Percentiles rank a stretch among this genome's conserved stretches.
These are phyloP conservation scores for Bufotes viridis DNA, from an alignment of 2,797 vertebrate species.

Conservation along the genomic window DNA sequence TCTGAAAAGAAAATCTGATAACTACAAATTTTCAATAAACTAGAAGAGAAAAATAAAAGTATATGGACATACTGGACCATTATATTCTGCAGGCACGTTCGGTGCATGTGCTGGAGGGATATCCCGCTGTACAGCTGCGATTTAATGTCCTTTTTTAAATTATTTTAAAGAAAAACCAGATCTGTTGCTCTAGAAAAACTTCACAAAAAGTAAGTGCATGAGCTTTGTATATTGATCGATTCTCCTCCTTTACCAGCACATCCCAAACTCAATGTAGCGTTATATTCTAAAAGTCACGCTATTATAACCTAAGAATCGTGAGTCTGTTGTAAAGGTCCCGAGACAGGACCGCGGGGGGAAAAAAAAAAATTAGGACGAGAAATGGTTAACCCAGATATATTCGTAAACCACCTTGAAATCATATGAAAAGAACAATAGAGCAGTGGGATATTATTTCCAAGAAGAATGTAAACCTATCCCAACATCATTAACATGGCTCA, in stretches of 20 bases:
- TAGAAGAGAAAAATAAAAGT: too few relatives aligned
- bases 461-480: slow-evolving; percentile 16
- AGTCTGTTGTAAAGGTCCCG: background rate
- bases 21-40: too few relatives aligned
- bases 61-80: too few relatives aligned
- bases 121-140: too few relatives aligned
- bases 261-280: too few relatives aligned
- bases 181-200: background rate
- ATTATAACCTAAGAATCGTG: background rate
- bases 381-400: slow-evolving; percentile 7
- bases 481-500: slow-evolving; percentile 34
- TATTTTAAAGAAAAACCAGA: too few relatives aligned
- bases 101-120: too few relatives aligned
- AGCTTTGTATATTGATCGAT: too few relatives aligned
- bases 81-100: too few relatives aligned
- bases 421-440: slow-evolving; percentile 14
- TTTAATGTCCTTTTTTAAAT: too few relatives aligned
- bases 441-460: slow-evolving; percentile 39
- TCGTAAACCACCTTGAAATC: background rate
- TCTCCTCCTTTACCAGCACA: too few relatives aligned
- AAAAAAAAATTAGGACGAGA: background rate
- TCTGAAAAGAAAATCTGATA: too few relatives aligned
- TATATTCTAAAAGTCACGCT: background rate
- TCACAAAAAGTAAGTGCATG: background rate
- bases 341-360: background rate